Evolutionary conservation across 2,888 invertebrate genomes (phyloP).

Genomic region (Drosophila leonis): DNA sequence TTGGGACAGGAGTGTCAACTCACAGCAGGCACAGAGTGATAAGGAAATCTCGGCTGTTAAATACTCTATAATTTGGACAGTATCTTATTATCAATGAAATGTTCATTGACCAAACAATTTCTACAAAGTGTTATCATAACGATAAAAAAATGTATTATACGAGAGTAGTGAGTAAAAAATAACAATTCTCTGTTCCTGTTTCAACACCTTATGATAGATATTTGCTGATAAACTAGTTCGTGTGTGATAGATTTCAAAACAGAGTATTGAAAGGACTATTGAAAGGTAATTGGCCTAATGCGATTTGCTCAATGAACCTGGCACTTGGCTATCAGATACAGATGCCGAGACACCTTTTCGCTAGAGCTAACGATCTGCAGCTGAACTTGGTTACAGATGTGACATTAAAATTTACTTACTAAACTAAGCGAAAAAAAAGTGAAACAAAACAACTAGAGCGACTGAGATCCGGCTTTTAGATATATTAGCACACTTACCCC

Average conservation of each 20-base stretch:
- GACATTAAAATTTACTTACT: slow-evolving; percentile 57
- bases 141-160: too few species aligned
- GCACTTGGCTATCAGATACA: not conserved
- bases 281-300: not conserved
- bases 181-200: not conserved
- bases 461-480: slow-evolving; percentile 25
- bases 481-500: slow-evolving; percentile 23
- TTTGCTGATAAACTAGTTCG: not conserved
- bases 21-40: slow-evolving; percentile 25
- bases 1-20: slow-evolving; percentile 9
- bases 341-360: not conserved
- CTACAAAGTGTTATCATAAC: too few species aligned
- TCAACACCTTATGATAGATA: not conserved
- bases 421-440: slow-evolving; percentile 16
- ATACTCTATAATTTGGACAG: not conserved
- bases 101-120: too few species aligned
- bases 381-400: slow-evolving; percentile 46
- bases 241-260: not conserved
- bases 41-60: not conserved
- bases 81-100: not conserved
- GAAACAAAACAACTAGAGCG: not conserved
- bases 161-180: too few species aligned
- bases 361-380: slow-evolving; percentile 13
- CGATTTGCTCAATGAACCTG: not conserved
- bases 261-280: not conserved